Conservation (phyloP, 2,888 invertebrate genomes). For the Mesorhabditis sp. region DNA sequence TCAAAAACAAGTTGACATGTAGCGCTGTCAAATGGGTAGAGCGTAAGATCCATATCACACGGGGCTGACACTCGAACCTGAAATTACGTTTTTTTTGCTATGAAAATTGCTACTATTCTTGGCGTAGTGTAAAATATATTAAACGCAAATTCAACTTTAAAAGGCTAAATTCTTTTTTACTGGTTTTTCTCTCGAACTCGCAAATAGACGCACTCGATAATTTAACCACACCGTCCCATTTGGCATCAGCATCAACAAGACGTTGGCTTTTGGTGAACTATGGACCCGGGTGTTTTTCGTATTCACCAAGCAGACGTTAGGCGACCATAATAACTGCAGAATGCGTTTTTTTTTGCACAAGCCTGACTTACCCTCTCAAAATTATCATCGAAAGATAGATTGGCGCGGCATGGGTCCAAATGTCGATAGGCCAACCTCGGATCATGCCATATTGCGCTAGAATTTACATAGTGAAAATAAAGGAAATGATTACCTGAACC, state of each 20-base stretch:
- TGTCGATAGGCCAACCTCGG: constrained; percentile 44
- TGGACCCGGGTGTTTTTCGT: constrained; percentile 47
- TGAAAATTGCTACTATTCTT: too few relatives aligned
- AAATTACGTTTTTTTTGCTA: constrained; percentile 3
- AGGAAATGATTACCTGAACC: constrained; percentile 39
- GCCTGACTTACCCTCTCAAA: constrained; percentile 42
- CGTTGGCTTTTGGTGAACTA: constrained; percentile 51
- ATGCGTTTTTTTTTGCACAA: not conserved
- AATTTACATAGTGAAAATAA: not conserved
- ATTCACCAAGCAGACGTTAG: constrained; percentile 54
- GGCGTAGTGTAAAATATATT: too few relatives aligned
- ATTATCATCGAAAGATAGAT: constrained; percentile 51
- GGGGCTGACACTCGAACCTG: constrained; percentile 52
- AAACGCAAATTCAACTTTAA: too few relatives aligned
- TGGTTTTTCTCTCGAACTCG: not conserved
- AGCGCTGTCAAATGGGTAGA: constrained; percentile 48
- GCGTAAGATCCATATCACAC: constrained; percentile 45
- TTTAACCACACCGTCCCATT: constrained; percentile 56
- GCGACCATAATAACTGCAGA: constrained; percentile 49
- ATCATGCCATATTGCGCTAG: constrained; percentile 52
- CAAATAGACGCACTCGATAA: constrained; percentile 35
- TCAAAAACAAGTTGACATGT: constrained; percentile 31
- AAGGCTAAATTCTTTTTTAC: not conserved
- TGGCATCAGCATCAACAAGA: constrained; percentile 49
- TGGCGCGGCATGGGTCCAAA: constrained; percentile 45